A percentile compares a stretch with the other conserved stretches of the same genome.
Conservation (phyloP, 2,113 vertebrate genomes). For the Orcinus orca region DNA sequence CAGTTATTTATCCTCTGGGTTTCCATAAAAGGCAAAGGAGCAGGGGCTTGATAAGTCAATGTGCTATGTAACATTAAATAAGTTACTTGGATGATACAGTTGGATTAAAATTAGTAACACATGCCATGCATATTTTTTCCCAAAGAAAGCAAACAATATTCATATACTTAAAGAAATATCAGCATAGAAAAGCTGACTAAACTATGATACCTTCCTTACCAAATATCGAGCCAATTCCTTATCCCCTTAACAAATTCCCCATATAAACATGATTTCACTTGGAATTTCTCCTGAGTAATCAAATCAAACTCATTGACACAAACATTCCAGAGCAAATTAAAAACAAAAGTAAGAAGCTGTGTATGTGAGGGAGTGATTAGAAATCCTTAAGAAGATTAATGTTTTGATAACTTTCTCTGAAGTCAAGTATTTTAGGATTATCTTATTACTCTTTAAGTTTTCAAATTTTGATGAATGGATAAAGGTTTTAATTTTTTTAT, state of each 20-base stretch:
- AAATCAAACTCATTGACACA: conserved; percentile 45
- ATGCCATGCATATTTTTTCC: conserved; percentile 54
- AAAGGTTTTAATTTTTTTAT: not conserved
- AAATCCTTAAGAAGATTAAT: not conserved
- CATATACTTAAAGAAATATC: conserved; percentile 30
- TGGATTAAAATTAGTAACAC: conserved; percentile 63
- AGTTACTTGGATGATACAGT: not conserved
- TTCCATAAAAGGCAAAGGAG: not conserved
- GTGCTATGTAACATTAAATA: conserved; percentile 9
- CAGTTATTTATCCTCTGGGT: conserved; percentile 3
- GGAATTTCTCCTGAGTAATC: conserved; percentile 30
- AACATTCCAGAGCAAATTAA: conserved; percentile 56
- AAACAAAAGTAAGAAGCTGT: conserved; percentile 21
- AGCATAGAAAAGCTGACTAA: conserved; percentile 27
- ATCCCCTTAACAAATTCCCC: conserved; percentile 22
- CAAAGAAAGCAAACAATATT: conserved; percentile 49
- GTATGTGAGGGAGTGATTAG: not conserved
- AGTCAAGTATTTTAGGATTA: conserved; percentile 3
- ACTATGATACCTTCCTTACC: not conserved
- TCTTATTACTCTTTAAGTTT: not conserved
- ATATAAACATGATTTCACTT: not conserved
- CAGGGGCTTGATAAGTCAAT: not conserved
- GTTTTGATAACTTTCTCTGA: not conserved
- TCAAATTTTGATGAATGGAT: conserved; percentile 23
- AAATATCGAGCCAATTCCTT: conserved; percentile 30